Conservation (phyloP, 2,797 vertebrate species). For the Mormyrops boulengeri region DNA sequence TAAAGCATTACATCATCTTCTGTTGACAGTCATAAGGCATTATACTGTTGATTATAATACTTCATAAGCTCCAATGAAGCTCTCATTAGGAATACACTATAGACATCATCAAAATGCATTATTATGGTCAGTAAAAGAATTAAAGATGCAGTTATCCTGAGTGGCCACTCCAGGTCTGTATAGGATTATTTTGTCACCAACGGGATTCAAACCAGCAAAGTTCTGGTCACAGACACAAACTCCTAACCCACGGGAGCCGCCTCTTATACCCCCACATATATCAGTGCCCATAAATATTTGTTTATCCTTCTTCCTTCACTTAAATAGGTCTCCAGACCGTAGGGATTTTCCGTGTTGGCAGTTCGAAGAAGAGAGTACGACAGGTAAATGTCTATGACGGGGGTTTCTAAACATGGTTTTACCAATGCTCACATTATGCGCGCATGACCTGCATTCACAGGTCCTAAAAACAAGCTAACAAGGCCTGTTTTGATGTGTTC, state of each 20-base stretch:
- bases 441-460: background rate
- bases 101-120: background rate
- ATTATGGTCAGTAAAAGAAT: background rate
- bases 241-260: background rate
- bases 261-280: background rate
- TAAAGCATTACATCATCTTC: background rate
- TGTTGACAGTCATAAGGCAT: background rate
- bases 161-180: background rate
- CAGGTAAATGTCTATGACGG: slow-evolving; percentile 63
- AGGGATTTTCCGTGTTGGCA: slow-evolving; percentile 92
- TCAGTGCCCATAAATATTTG: background rate
- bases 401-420: background rate
- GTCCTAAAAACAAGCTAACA: background rate
- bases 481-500: background rate
- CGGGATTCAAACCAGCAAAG: background rate
- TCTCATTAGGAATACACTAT: background rate
- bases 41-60: background rate
- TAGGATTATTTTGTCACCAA: background rate
- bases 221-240: background rate
- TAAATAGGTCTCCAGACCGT: slow-evolving; percentile 84
- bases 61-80: background rate
- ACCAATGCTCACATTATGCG: background rate
- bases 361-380: slow-evolving; percentile 92
- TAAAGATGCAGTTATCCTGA: background rate
- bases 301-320: background rate